Evolutionary conservation across 1,140 invertebrate genomes (phyloP), one percentile per base, ranked within the genome.

Genomic region (Spodoptera frugiperda): DNA sequence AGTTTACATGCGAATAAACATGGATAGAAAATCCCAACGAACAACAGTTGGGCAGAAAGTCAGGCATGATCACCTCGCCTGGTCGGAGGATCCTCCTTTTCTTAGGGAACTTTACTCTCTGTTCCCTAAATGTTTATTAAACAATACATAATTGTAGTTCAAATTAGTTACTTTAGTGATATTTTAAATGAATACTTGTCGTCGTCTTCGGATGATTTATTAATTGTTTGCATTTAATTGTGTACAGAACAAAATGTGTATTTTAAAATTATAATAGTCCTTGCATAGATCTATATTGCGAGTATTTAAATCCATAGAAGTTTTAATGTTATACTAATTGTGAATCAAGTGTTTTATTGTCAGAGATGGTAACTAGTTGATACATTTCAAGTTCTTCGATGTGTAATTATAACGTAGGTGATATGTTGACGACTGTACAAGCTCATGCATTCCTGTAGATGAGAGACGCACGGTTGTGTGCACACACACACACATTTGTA

Each of bases 151-250:
- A 85, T 84, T 85, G 91, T 91, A 92, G 89, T 92, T 91, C 89
- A 91, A 91, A 91, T 87, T 91, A 91, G 85, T 89, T 89, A 85
- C 61, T 81, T 87, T 91, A 91, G 87, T 77, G 48, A 84, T 87
- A 86, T 84, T 83, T 86, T 82, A 65, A 86, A 83, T 77, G 44
- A 76, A 81, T 82, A 75, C 68, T 82, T 86, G 72, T 85, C 61
- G 82, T 82, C 85, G 68, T 84, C 76, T 81, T 71, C 80, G 72
- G 70, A 86, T 81, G 61, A 82, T 82, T 84, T 83, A 76, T 83
- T 84, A 73, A 73, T 39, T 65, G 57, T 63, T 78, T 67, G 59
- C 59, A 73, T 73, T 73, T 73, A 78, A 72, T 73, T 67, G 17
- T 65, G 65, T 76, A 71, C 67, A 78, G 74, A 59, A 57, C 68